Evolutionary conservation across 2,113 vertebrate species (phyloP).

Genomic region (Myrmecobius fasciatus): DNA sequence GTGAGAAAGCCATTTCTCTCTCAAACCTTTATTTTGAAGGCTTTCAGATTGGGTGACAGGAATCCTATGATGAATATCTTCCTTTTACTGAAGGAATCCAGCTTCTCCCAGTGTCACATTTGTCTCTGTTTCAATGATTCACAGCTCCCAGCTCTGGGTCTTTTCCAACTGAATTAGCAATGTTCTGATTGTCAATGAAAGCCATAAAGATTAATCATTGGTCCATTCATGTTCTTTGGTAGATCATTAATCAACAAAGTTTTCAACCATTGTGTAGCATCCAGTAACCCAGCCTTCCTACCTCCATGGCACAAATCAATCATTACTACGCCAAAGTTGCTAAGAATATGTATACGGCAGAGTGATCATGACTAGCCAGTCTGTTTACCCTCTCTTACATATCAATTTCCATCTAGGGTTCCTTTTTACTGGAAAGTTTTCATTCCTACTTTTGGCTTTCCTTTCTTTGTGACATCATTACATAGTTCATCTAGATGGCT

Average conservation of each 20-base stretch:
- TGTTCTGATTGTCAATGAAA: slow-evolving; percentile 72
- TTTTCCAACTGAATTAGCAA: slow-evolving; percentile 77
- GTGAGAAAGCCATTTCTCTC: slow-evolving; percentile 70
- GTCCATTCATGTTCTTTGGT: slow-evolving; percentile 73
- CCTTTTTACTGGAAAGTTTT: neutral
- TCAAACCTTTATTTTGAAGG: slow-evolving; percentile 65
- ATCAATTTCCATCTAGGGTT: neutral
- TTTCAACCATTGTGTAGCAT: slow-evolving; percentile 70
- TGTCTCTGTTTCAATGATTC: slow-evolving; percentile 76
- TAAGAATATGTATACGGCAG: slow-evolving; percentile 14
- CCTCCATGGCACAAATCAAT: slow-evolving; percentile 74
- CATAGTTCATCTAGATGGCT: neutral
- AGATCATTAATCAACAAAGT: slow-evolving; percentile 81
- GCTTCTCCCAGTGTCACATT: slow-evolving; percentile 73
- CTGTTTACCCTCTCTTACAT: neutral
- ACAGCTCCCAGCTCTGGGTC: slow-evolving; percentile 74
- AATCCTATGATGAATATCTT: slow-evolving; percentile 80
- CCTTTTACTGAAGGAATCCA: slow-evolving; percentile 73
- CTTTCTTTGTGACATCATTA: neutral
- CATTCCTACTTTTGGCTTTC: neutral
- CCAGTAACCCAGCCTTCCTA: slow-evolving; percentile 63
- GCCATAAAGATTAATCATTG: slow-evolving; percentile 73
- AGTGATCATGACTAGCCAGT: neutral
- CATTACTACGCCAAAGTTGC: slow-evolving; percentile 52
- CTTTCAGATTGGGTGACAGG: slow-evolving; percentile 65